Evolutionary conservation across 30 jellyfish, hydroid and myxozoan species (phyloP).

Genomic region (Hydractinia symbiolongicarpus): DNA sequence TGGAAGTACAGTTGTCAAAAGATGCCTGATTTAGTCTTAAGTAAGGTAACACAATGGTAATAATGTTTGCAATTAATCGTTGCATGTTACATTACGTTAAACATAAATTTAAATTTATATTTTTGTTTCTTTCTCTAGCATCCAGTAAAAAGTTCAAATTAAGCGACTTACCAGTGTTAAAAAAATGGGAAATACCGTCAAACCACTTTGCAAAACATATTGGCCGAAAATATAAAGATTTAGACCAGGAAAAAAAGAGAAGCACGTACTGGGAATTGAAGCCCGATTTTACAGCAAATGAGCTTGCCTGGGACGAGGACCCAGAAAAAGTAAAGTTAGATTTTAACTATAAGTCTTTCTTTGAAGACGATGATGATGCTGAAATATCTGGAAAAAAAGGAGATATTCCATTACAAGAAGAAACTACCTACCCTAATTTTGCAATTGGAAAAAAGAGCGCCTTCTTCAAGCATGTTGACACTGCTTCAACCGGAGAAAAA

Average conservation of each 20-base stretch:
- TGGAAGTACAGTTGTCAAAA: no score
- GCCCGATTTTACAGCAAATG: conserved; percentile 72
- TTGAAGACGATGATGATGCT: conserved; percentile 56
- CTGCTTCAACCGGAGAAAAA: neutral
- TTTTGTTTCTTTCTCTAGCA: no score
- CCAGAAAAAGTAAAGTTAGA: conserved; percentile 82
- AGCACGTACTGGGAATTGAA: conserved; percentile 77
- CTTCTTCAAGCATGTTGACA: neutral
- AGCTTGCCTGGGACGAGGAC: conserved; percentile 84
- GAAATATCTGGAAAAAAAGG: neutral
- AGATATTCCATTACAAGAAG: neutral
- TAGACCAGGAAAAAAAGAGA: conserved; percentile 65
- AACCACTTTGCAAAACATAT: conserved; percentile 59
- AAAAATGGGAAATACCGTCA: conserved; percentile 81
- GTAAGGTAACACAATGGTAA: no score
- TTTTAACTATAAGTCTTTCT: conserved; percentile 71
- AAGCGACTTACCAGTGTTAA: conserved; percentile 75
- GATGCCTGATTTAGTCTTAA: no score
- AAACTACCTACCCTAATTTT: neutral
- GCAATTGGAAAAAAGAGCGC: neutral
- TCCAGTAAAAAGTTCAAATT: conserved; percentile 34
- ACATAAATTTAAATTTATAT: no score
- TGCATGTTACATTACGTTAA: no score
- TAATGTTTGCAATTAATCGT: no score
- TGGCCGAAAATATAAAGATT: conserved; percentile 82